Evolutionary conservation across 2,888 invertebrate species (phyloP), one percentile per base, ranked within the genome.

Genomic region (Callimorpha dominula): DNA sequence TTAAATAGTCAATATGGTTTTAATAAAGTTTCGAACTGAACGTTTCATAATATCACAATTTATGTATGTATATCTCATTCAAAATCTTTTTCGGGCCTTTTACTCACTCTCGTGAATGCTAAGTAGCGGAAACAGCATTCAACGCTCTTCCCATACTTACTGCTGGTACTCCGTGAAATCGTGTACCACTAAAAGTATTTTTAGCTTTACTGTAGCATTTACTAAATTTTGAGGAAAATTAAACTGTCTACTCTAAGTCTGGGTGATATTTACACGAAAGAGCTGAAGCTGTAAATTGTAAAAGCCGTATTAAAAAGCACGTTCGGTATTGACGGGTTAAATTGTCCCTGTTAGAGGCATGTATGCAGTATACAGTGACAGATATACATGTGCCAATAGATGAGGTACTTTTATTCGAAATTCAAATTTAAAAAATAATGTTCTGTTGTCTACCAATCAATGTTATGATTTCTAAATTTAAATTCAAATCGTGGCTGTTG

Each of bases 221-320:
- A 57, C 54, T 20, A 68, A 68, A 57, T 68, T 57, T 43, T 40
- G 40, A 42, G 42, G 15, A 15, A 63, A 63, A 63, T 42, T 57
- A 46, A 12, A 43, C 42, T 43, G 68, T 68, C 68, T 68, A 20
- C 57, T 43, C 42, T 17, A 68, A 57, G 68, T 68, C 68, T 68
- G 17, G 57, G 11, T 20, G 20, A 68, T 14, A 43, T 40, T 52
- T 31, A 43, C 12, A 68, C 1, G 40, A 62, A 62, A 40, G 14
- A 31, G 15, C 62, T 60, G n/a, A 9, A 12, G 31, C 31, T 31
- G 31, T 31, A 31, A 31, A 31, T 31, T 31, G 31, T 46, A 49
- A 65, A 65, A 66, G 17, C 68, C 42, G 50, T 40, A 11, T 66
- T 64, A n/a, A 52, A 69, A 50, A 69, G n/a, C 63, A 70, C 70